phyloP scores from a whole-genome alignment of 2,113 vertebrate species.

The Hystrix cristata region DNA sequence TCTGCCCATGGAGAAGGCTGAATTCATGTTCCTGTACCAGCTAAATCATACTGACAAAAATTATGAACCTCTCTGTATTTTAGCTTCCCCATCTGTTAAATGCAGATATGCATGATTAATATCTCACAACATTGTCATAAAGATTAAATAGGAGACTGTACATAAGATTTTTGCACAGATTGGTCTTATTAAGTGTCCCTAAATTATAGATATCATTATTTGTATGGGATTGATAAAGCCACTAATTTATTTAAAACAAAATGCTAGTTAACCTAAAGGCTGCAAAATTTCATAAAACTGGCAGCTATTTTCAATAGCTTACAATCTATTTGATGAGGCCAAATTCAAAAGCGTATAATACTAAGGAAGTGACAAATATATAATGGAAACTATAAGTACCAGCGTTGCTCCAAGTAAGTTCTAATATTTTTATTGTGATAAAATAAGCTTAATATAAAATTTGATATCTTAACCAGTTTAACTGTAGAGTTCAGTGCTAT shows the following conservation, averaged over 20 bases:
- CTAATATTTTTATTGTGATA: background rate
- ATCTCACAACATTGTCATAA: conserved; percentile 5
- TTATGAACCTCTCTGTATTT: background rate
- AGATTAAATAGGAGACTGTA: conserved; percentile 13
- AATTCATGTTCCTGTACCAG: background rate
- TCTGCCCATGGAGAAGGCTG: conserved; percentile 14
- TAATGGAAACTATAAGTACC: background rate
- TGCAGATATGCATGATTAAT: background rate
- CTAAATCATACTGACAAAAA: background rate
- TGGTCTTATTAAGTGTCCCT: background rate
- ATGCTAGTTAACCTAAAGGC: background rate
- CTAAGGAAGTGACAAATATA: background rate
- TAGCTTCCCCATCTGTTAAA: conserved; percentile 58
- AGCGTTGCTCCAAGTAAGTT: background rate
- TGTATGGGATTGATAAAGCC: conserved; percentile 39
- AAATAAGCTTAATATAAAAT: background rate
- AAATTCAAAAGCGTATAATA: background rate
- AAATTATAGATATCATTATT: conserved; percentile 50
- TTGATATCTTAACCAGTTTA: background rate
- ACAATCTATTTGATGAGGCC: background rate
- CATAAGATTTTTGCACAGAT: conserved; percentile 31
- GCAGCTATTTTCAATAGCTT: background rate
- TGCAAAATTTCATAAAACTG: background rate
- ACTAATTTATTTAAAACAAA: conserved; percentile 60
- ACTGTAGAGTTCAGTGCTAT: background rate